Base-by-base conservation (phyloP, 2,113 vertebrate genomes). In the Odontesthes bonariensis region DNA sequence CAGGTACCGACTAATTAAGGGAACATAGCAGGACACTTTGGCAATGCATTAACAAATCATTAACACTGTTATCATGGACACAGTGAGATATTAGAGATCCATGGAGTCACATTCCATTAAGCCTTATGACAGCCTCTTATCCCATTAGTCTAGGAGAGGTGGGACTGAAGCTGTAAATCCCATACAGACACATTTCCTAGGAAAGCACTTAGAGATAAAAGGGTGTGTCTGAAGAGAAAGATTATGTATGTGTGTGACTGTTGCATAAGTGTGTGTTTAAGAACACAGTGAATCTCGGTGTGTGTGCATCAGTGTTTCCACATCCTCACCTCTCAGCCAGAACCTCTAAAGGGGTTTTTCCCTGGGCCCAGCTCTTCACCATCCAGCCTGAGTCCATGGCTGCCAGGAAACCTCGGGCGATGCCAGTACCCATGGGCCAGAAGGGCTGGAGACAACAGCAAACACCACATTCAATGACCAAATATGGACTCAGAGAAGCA, bases 341-440 rank as follows among this genome's bases (percentile, higher is more conserved):
- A 65, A 99, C 97, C 87, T 98, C 97, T 68, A 99, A 88, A 54
- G 96, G 94, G 31, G 94, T 91, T 20, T 93, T 95, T 80, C 97
- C 98, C 0, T 97, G 95, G 0, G 98, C 96, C 97, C 97, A 99
- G 75, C 96, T 97, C 77, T 93, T 96, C 85, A 99, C 97, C 98
- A 99, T 99, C 98, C 98, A 99, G 52, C 95, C 97, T 0, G 98
- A 96, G 87, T 99, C 98, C 94, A 99, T 96, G 33, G 95, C 98
- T 85, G 98, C 98, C 81, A 99, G 92, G 92, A 99, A 99, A 54
- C 98, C 98, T 61, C 98, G 95, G 14, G 98, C 98, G 79, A 99
- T 98, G 85, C 98, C 98, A 55, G 97, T 99, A 85, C 98, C 98
- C 98, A 99, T 99, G 10, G 98, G 98, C 98, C 98, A 99, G 92